Evolutionary conservation across 1,140 invertebrate genomes (phyloP), one percentile per base, ranked within the genome.

Genomic region (Artemia franciscana): DNA sequence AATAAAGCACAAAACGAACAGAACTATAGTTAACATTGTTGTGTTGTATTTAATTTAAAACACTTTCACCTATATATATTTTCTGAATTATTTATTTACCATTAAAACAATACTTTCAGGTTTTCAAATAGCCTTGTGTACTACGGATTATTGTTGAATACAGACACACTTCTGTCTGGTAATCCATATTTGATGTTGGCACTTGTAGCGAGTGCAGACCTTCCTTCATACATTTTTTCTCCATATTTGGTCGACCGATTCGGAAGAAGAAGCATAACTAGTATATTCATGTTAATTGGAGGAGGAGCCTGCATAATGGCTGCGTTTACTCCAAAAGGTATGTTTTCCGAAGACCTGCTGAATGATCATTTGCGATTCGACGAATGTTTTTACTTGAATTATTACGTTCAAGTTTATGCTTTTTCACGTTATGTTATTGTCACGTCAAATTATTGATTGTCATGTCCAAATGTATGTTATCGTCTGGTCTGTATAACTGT

Each of bases 51-150:
- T n/a, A n/a, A n/a, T n/a, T n/a, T n/a, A n/a, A n/a, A n/a, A n/a
- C n/a, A n/a, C n/a, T n/a, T n/a, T n/a, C n/a, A n/a, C n/a, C n/a
- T n/a, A n/a, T n/a, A n/a, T n/a, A n/a, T n/a, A n/a, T n/a, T n/a
- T n/a, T n/a, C n/a, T n/a, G n/a, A n/a, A n/a, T n/a, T n/a, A n/a
- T n/a, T n/a, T n/a, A n/a, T n/a, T n/a, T n/a, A n/a, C n/a, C n/a
- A n/a, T n/a, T n/a, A n/a, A n/a, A n/a, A n/a, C n/a, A n/a, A n/a
- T 66, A 26, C 58, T 68, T 73, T 57, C 66, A 77, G 76, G 76
- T 88, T 91, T 69, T 85, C 86, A 1, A 90, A 90, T 70, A 85
- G 86, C 15, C 76, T 91, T 63, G 85, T 84, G 0, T 91, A 91
- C 71, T 91, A 91, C 68, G 88, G 88, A 0, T 71, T 92, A 0